These are phyloP conservation scores for Rhogogaster chlorosoma DNA, from an alignment of 2,888 invertebrate species.

Conservation along the genomic window DNA sequence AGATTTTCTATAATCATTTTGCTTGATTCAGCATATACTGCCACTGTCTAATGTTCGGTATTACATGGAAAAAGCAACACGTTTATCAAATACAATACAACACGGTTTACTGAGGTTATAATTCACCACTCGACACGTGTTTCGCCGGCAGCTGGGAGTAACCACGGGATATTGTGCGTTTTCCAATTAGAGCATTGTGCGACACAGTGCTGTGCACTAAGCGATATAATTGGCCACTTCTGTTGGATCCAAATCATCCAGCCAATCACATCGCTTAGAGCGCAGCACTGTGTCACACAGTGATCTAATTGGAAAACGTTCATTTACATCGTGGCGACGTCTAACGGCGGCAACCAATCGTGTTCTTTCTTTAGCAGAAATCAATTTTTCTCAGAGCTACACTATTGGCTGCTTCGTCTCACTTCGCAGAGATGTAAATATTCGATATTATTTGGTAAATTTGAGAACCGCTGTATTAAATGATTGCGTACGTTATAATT, in stretches of 20 bases:
- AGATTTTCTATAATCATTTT: slow-evolving; percentile 60
- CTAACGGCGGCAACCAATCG: background rate
- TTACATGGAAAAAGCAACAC: background rate
- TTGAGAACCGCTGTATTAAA: background rate
- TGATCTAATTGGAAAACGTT: no score
- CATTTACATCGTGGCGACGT: no score
- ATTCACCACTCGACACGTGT: background rate
- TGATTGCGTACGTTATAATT: background rate
- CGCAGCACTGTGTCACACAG: no score
- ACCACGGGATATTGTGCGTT: no score
- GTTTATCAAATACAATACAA: background rate
- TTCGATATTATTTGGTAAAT: background rate
- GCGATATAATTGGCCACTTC: no score
- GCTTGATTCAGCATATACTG: background rate
- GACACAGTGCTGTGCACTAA: no score
- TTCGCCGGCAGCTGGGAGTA: background rate
- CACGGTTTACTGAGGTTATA: background rate
- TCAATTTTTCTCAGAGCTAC: background rate
- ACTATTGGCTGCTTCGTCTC: background rate
- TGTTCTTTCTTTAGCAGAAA: background rate
- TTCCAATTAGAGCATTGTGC: no score
- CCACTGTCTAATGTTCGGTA: background rate
- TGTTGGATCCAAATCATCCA: no score
- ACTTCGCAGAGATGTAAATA: no score
- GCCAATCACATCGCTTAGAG: no score